Evolutionary conservation across 2,797 vertebrate species (phyloP).

Genomic region (Gymnothorax reevesii): DNA sequence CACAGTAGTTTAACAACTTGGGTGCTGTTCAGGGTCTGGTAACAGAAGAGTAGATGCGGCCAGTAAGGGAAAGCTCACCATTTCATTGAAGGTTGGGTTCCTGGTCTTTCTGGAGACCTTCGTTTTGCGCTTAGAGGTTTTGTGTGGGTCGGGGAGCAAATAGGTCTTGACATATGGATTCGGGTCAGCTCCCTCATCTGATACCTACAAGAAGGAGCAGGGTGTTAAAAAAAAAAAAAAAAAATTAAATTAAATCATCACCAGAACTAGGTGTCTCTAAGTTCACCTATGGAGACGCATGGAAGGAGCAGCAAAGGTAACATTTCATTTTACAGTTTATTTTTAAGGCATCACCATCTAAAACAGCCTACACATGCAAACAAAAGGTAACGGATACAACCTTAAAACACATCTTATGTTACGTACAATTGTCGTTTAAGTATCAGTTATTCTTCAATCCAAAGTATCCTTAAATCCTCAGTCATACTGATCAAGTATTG

Average conservation of each 20-base stretch:
- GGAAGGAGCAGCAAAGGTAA: too few species aligned
- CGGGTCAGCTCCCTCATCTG: conserved; percentile 91
- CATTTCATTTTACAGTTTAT: too few species aligned
- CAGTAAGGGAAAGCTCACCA: conserved; percentile 72
- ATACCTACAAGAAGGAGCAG: conserved; percentile 72
- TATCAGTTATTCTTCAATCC: too few species aligned
- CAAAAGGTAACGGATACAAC: not conserved
- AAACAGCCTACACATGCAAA: not conserved
- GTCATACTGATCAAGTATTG: too few species aligned
- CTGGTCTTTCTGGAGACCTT: conserved; percentile 94
- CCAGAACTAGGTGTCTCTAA: not conserved
- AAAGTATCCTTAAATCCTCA: too few species aligned
- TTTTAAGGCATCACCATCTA: too few species aligned
- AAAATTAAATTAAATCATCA: not conserved
- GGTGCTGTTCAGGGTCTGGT: not conserved
- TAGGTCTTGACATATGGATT: conserved; percentile 99
- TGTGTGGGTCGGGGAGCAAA: conserved; percentile 91
- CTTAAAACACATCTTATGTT: too few species aligned
- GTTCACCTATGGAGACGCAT: not conserved
- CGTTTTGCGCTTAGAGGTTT: conserved; percentile 97
- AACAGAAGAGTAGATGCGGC: not conserved
- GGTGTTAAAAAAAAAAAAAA: not conserved
- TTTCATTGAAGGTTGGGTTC: conserved; percentile 98
- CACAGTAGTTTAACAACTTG: not conserved
- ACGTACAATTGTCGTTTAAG: too few species aligned